These are phyloP conservation scores for Ailurus styani DNA, from an alignment of 2,113 vertebrate genomes.

Conservation along the genomic window DNA sequence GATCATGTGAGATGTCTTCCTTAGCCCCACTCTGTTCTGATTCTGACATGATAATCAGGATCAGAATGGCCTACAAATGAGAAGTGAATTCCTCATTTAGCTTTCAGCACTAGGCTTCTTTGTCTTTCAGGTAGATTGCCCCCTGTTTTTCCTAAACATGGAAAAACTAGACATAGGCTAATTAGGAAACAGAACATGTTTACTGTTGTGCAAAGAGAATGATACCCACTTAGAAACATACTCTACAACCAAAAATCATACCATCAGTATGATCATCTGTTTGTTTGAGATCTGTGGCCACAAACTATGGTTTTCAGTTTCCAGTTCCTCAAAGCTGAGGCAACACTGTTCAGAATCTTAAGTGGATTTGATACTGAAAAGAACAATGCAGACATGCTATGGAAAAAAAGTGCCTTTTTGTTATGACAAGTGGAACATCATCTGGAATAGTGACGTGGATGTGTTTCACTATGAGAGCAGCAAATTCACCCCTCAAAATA, in stretches of 20 bases:
- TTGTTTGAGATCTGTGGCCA: constrained; percentile 66
- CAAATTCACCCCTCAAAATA: constrained; percentile 57
- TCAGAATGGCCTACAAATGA: neutral
- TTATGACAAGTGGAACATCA: constrained; percentile 58
- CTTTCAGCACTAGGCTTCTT: neutral
- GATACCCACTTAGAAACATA: neutral
- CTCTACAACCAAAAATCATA: neutral
- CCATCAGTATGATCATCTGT: constrained; percentile 41
- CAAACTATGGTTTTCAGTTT: constrained; percentile 67
- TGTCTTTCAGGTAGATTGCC: neutral
- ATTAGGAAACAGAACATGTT: neutral
- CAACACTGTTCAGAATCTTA: constrained; percentile 31
- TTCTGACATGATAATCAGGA: neutral
- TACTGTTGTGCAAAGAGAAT: neutral
- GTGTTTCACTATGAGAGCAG: constrained; percentile 65
- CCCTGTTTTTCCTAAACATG: neutral
- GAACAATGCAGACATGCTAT: constrained; percentile 57
- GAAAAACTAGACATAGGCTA: neutral
- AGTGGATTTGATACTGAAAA: constrained; percentile 66
- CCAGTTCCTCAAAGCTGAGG: constrained; percentile 64
- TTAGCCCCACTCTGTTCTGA: neutral
- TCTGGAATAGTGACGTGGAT: constrained; percentile 53
- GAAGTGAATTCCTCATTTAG: neutral
- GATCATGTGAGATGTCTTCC: neutral
- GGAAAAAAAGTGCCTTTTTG: constrained; percentile 66